Conservation (phyloP, 2,113 vertebrate species). For the Bombycilla garrulus region DNA sequence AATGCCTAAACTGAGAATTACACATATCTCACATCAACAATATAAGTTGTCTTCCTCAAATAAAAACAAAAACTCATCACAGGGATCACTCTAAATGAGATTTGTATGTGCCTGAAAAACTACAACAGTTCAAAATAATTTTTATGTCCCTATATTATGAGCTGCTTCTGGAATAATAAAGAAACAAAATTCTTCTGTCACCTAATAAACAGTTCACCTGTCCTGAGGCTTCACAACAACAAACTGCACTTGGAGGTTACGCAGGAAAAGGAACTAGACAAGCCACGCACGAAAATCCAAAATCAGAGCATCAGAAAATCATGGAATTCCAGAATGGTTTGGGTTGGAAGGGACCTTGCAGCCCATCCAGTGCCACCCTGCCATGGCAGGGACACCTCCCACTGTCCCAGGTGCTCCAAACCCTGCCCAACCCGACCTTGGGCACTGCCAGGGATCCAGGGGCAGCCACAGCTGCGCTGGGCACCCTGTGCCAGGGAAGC, state of each 20-base stretch:
- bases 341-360: neutral
- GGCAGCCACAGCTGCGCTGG: neutral
- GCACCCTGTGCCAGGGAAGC: neutral
- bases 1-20: neutral
- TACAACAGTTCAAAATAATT: neutral
- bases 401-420: neutral
- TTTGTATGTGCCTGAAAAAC: neutral
- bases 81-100: neutral
- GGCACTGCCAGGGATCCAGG: neutral
- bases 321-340: neutral
- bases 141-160: neutral
- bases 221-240: neutral
- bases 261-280: neutral
- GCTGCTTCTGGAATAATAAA: neutral
- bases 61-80: neutral
- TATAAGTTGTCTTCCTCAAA: neutral
- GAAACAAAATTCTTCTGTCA: neutral
- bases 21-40: neutral
- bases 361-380: accelerated
- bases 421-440: accelerated
- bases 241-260: neutral
- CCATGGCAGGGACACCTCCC: neutral
- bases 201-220: neutral
- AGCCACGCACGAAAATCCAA: neutral
- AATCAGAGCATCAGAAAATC: neutral